Evolutionary conservation across 1,140 invertebrate genomes (phyloP).

Genomic region (Pissodes strobi): DNA sequence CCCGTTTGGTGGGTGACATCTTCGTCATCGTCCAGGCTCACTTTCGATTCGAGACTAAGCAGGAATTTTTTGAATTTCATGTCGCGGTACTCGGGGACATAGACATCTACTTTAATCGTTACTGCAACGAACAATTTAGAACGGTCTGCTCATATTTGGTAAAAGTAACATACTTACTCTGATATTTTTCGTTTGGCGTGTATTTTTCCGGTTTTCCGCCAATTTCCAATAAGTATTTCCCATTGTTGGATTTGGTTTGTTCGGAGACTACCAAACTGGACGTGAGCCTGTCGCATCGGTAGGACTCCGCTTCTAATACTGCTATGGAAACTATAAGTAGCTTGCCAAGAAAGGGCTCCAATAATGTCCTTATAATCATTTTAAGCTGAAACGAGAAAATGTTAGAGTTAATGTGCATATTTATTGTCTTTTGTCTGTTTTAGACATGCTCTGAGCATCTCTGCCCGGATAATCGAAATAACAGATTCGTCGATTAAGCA

Average conservation of each 20-base stretch:
- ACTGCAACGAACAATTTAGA: constrained; percentile 10
- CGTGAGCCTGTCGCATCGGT: constrained; percentile 1
- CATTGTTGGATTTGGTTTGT: constrained; percentile 2
- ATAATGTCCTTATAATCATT: too few species aligned
- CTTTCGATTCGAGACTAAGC: constrained; percentile 36
- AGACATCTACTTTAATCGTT: constrained; percentile 16
- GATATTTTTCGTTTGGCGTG: constrained; percentile 22
- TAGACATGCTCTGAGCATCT: too few species aligned
- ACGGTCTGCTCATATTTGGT: not conserved
- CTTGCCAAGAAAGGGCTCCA: too few species aligned
- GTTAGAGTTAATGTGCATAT: too few species aligned
- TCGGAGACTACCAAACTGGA: constrained; percentile 1
- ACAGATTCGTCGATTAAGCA: too few species aligned
- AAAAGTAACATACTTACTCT: constrained; percentile 8
- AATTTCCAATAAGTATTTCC: constrained; percentile 26
- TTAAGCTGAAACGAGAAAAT: too few species aligned
- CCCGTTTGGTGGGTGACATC: constrained; percentile 51
- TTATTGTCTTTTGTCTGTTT: too few species aligned
- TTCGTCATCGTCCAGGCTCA: constrained; percentile 5
- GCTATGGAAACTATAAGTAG: not conserved
- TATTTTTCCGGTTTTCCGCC: constrained; percentile 22
- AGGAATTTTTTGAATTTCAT: constrained; percentile 40
- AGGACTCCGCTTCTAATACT: not conserved
- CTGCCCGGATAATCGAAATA: too few species aligned
- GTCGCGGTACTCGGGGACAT: not conserved